Evolutionary conservation across 1,140 invertebrate species (phyloP).

Genomic region (Aphelenchoides besseyi): DNA sequence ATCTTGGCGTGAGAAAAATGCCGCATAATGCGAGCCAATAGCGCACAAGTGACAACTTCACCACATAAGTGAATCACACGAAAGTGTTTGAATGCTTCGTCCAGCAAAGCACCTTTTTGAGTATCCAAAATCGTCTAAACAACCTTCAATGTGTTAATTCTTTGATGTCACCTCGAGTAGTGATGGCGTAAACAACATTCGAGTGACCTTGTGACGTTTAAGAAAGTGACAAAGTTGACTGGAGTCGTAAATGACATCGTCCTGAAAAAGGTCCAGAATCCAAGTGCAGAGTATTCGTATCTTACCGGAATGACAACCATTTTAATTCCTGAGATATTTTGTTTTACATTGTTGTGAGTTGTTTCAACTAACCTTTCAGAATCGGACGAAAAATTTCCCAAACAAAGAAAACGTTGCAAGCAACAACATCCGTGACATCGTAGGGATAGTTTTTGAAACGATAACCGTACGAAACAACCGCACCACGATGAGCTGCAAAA

Average conservation of each 20-base stretch:
- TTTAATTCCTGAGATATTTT: too few species aligned
- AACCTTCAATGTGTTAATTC: not conserved
- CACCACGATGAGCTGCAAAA: conserved; percentile 65
- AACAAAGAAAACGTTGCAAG: conserved; percentile 66
- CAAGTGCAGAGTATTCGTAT: conserved; percentile 41
- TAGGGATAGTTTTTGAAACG: conserved; percentile 64
- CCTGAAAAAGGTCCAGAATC: conserved; percentile 64
- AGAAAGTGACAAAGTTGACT: conserved; percentile 62
- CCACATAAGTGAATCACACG: conserved; percentile 65
- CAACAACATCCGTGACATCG: conserved; percentile 62
- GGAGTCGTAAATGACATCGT: conserved; percentile 65
- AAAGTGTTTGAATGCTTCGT: conserved; percentile 40
- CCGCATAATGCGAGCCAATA: conserved; percentile 63
- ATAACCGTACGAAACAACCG: conserved; percentile 65
- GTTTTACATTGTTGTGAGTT: too few species aligned
- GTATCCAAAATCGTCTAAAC: conserved; percentile 64
- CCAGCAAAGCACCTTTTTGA: conserved; percentile 35
- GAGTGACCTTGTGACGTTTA: conserved; percentile 62
- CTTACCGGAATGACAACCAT: conserved; percentile 63
- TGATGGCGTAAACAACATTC: conserved; percentile 66
- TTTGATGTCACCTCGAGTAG: conserved; percentile 49
- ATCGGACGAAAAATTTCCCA: conserved; percentile 66
- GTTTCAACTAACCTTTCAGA: too few species aligned
- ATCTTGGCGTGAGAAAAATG: conserved; percentile 63
- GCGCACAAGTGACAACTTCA: conserved; percentile 64